These are phyloP conservation scores for Drosophila neonasuta DNA, from an alignment of 2,888 invertebrate species.

Conservation along the genomic window DNA sequence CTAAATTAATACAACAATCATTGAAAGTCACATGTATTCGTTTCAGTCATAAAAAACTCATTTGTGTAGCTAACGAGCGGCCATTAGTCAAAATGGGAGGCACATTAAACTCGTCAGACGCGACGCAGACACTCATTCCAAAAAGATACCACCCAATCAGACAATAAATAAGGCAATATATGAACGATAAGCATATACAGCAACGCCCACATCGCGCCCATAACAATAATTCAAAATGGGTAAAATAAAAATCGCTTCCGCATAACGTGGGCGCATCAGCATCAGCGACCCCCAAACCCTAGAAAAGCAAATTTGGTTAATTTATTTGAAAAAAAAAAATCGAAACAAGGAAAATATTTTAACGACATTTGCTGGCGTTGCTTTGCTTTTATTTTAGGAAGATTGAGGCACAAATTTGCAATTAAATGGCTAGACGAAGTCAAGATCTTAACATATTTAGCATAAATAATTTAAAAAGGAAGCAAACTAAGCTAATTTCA, in stretches of 20 bases:
- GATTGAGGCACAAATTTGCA: constrained; percentile 33
- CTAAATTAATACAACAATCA: neutral
- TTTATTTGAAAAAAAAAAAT: constrained; percentile 56
- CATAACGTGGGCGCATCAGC: neutral
- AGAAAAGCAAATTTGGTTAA: constrained; percentile 47
- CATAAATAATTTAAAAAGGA: too few relatives aligned
- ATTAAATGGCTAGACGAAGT: constrained; percentile 35
- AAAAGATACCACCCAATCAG: constrained; percentile 50
- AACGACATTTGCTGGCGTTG: constrained; percentile 26
- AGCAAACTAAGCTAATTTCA: too few relatives aligned
- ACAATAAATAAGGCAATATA: constrained; percentile 70
- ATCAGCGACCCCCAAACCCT: neutral
- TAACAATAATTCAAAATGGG: constrained; percentile 67
- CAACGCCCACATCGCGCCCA: constrained; percentile 32
- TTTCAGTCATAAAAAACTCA: constrained; percentile 64
- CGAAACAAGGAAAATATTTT: constrained; percentile 30
- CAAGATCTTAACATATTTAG: neutral
- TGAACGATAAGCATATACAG: constrained; percentile 65
- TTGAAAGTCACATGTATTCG: constrained; percentile 11
- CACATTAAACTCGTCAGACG: constrained; percentile 38
- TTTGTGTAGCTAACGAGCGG: constrained; percentile 67
- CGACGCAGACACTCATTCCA: constrained; percentile 13
- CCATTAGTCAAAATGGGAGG: constrained; percentile 54
- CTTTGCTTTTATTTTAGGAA: neutral
- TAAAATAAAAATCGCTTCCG: constrained; percentile 26